Evolutionary conservation across 2,888 invertebrate genomes (phyloP).

Genomic region (Cheilosia grossa): DNA sequence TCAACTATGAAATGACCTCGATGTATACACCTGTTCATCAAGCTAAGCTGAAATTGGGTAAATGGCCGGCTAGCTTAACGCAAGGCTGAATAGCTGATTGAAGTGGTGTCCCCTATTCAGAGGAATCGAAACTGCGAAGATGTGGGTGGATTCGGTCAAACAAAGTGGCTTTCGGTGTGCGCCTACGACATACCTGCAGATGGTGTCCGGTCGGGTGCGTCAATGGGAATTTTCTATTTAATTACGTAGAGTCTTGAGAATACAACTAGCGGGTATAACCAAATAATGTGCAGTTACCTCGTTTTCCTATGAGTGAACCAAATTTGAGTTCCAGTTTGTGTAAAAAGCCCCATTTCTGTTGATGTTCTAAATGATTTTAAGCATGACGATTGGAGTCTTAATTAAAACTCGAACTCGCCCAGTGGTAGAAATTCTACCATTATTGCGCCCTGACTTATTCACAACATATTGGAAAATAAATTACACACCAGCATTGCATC

Average conservation of each 20-base stretch:
- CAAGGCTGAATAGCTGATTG: slow-evolving; percentile 15
- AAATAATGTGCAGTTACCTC: too few relatives aligned
- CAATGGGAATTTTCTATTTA: slow-evolving; percentile 3
- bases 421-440: too few relatives aligned
- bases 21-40: slow-evolving; percentile 57
- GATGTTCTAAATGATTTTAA: too few relatives aligned
- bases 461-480: too few relatives aligned
- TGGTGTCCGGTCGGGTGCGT: neutral
- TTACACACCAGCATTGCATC: too few relatives aligned
- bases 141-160: slow-evolving; percentile 16
- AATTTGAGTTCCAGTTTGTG: too few relatives aligned
- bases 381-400: too few relatives aligned
- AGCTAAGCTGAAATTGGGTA: slow-evolving; percentile 19
- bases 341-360: too few relatives aligned
- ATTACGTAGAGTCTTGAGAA: neutral
- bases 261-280: too few relatives aligned
- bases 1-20: slow-evolving; percentile 35
- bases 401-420: too few relatives aligned
- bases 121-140: neutral
- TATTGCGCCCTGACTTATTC: too few relatives aligned
- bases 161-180: slow-evolving; percentile 22
- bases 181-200: slow-evolving; percentile 18
- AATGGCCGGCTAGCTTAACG: slow-evolving; percentile 39
- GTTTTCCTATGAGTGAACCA: too few relatives aligned
- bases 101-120: slow-evolving; percentile 14